Conservation (phyloP, 1,140 invertebrate species). For the Hypothenemus hampei region DNA sequence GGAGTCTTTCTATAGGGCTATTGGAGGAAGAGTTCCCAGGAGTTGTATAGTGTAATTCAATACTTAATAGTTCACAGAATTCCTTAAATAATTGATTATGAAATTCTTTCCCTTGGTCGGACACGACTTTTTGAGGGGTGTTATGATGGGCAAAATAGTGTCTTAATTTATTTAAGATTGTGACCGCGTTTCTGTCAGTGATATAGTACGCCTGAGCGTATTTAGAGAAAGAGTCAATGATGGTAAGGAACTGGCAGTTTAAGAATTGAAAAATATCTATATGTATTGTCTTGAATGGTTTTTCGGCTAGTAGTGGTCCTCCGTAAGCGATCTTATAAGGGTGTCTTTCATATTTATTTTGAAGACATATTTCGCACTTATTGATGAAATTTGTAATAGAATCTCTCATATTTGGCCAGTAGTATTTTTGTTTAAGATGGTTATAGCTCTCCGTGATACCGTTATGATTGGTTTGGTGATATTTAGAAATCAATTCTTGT, state of each 20-base stretch:
- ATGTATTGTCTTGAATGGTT: conserved; percentile 36
- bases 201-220: conserved; percentile 22
- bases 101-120: conserved; percentile 31
- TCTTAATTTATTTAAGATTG: conserved; percentile 1
- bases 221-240: conserved; percentile 32
- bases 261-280: conserved; percentile 33
- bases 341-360: conserved; percentile 26
- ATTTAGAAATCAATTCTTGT: conserved; percentile 8
- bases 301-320: conserved; percentile 27
- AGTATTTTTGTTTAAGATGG: conserved; percentile 22
- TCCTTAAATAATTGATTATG: conserved; percentile 31
- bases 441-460: conserved; percentile 26
- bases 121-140: conserved; percentile 20
- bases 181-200: conserved; percentile 13
- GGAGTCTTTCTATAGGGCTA: conserved; percentile 30
- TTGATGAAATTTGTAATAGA: conserved; percentile 16
- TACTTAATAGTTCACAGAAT: conserved; percentile 28
- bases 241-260: conserved; percentile 30
- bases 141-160: conserved; percentile 11
- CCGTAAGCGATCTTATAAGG: conserved; percentile 20
- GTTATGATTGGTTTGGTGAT: conserved; percentile 25
- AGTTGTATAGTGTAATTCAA: conserved; percentile 27
- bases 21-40: conserved; percentile 23
- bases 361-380: conserved; percentile 27
- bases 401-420: conserved; percentile 22